A percentile compares a stretch with the other conserved stretches of the same genome.
phyloP scores from a whole-genome alignment of 2,797 vertebrate species.

The Sciurus vulgaris region DNA sequence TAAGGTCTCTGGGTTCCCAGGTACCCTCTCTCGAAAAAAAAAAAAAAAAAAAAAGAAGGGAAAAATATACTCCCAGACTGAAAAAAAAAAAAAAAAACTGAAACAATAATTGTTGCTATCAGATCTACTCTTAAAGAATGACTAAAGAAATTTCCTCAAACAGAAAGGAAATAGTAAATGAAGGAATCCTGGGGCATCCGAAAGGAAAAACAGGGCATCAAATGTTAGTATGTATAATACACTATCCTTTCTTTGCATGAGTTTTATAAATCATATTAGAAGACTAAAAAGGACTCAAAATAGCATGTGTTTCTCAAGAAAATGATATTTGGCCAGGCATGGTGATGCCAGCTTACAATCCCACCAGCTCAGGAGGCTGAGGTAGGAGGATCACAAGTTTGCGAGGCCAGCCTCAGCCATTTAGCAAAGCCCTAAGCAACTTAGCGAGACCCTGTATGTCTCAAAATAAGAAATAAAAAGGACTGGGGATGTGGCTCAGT shows the following conservation, averaged over 20 bases:
- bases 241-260: neutral
- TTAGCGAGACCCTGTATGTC: neutral
- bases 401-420: no score
- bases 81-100: neutral
- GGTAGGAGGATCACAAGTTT: no score
- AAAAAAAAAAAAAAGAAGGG: neutral
- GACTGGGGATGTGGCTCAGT: neutral
- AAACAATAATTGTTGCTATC: neutral
- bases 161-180: neutral
- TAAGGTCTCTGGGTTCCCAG: no score
- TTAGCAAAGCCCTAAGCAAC: neutral
- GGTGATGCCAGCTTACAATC: no score
- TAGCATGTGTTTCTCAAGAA: neutral
- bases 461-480: neutral
- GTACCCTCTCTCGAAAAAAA: no score
- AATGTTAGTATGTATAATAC: neutral
- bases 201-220: neutral
- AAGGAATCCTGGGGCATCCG: neutral
- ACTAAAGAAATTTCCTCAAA: neutral
- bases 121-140: neutral
- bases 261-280: neutral
- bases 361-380: no score
- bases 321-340: neutral
- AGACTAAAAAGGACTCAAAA: neutral
- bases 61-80: neutral